These are phyloP conservation scores for Furnarius figulus DNA, from an alignment of 2,113 vertebrate genomes.

Conservation along the genomic window DNA sequence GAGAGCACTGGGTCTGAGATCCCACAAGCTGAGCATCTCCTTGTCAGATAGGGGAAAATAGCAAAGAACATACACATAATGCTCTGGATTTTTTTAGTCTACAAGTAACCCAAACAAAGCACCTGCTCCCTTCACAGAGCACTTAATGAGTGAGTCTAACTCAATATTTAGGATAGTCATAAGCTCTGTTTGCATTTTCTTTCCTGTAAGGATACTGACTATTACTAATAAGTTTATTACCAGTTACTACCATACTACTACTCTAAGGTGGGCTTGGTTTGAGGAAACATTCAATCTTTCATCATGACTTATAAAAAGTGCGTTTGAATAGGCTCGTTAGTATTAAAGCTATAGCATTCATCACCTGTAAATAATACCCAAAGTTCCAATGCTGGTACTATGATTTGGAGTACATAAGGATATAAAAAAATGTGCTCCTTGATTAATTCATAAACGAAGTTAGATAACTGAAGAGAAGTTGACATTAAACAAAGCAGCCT, in stretches of 20 bases:
- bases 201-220: background rate
- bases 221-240: background rate
- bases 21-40: background rate
- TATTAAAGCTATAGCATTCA: background rate
- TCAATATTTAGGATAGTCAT: background rate
- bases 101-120: background rate
- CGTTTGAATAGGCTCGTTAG: background rate
- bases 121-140: background rate
- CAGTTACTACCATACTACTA: background rate
- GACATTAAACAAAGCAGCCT: slow-evolving; percentile 41
- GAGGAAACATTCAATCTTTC: background rate
- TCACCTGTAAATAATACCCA: background rate
- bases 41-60: background rate
- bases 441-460: slow-evolving; percentile 3
- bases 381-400: background rate
- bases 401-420: background rate
- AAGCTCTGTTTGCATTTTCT: background rate
- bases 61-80: background rate
- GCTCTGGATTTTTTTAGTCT: background rate
- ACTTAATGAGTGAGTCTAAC: background rate
- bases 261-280: background rate
- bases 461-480: background rate
- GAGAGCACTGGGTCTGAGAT: background rate
- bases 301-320: background rate
- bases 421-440: background rate